Evolutionary conservation across 2,113 vertebrate species (phyloP), one percentile per base, ranked within the genome.

Genomic region (Apus apus): DNA sequence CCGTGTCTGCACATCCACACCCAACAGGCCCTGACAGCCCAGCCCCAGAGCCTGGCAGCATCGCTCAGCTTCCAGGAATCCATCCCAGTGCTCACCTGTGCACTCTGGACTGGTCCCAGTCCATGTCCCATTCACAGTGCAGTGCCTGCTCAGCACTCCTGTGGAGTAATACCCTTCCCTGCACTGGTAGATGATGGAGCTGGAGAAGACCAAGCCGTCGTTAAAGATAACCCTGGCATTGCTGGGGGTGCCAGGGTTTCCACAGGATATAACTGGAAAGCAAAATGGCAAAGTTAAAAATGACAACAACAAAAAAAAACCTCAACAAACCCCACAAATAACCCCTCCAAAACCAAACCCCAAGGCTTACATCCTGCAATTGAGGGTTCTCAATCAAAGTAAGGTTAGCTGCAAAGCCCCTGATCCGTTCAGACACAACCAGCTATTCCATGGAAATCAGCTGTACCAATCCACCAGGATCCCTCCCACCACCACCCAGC

Each of bases 81-180:
- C 62, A 12, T 8, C 51, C 90, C 48, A 11, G 43, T 0, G 26
- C 95, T 96, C 97, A 99, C 99, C 99, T 78, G 97, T 98, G 93
- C 99, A 99, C 93, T 99, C 99, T 0, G 99, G 99, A 91, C 98
- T 98, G 92, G 97, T 99, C 56, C 99, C 99, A 2, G 99, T 99
- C 99, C 99, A 99, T 16, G 99, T 99, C 32, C 99, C 99, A 2
- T 99, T 99, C 80, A 99, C 99, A 0, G 99, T 99, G 93, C 99
- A 99, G 97, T 99, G 99, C 29, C 99, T 97, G 82, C 99, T 99
- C 66, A 99, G 98, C 93, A 99, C 98, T 38, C 99, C 99, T 0
- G 98, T 99, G 57, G 99, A 99, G 54, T 99, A 99, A 95, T 99
- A 99, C 11, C 99, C 99, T 79, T 99, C 99, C 53, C 99, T 98